These are phyloP conservation scores for Falcaria lacertinaria DNA, from an alignment of 2,888 invertebrate species.

Conservation along the genomic window DNA sequence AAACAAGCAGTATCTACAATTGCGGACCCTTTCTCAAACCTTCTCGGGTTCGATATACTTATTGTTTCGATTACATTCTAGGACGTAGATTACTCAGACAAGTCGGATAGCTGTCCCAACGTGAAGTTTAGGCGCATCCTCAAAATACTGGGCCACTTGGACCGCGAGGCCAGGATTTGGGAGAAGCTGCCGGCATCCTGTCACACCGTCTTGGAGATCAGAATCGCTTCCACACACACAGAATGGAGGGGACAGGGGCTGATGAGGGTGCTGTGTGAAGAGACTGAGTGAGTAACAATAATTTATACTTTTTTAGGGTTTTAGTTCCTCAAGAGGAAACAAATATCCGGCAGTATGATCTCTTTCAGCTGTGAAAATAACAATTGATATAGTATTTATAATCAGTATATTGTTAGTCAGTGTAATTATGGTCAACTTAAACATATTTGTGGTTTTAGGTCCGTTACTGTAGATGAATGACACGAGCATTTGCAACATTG, in stretches of 20 bases:
- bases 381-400: too few species aligned
- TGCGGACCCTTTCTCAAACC: too few species aligned
- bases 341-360: too few species aligned
- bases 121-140: slow-evolving; percentile 83
- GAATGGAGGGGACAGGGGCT: slow-evolving; percentile 84
- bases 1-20: too few species aligned
- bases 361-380: too few species aligned
- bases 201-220: slow-evolving; percentile 76
- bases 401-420: too few species aligned
- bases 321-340: too few species aligned
- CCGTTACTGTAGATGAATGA: too few species aligned
- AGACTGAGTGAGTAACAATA: slow-evolving; percentile 79
- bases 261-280: slow-evolving; percentile 83
- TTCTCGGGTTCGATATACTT: neutral
- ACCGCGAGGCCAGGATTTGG: slow-evolving; percentile 78
- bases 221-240: slow-evolving; percentile 83
- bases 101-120: slow-evolving; percentile 77
- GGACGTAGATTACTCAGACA: slow-evolving; percentile 63
- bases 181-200: slow-evolving; percentile 76
- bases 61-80: slow-evolving; percentile 16
- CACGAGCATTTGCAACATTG: too few species aligned
- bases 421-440: too few species aligned
- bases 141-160: slow-evolving; percentile 78
- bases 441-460: too few species aligned
- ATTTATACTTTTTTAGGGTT: too few species aligned